These are phyloP conservation scores for Horisme vitalbata DNA, from an alignment of 2,888 invertebrate genomes.

Conservation along the genomic window DNA sequence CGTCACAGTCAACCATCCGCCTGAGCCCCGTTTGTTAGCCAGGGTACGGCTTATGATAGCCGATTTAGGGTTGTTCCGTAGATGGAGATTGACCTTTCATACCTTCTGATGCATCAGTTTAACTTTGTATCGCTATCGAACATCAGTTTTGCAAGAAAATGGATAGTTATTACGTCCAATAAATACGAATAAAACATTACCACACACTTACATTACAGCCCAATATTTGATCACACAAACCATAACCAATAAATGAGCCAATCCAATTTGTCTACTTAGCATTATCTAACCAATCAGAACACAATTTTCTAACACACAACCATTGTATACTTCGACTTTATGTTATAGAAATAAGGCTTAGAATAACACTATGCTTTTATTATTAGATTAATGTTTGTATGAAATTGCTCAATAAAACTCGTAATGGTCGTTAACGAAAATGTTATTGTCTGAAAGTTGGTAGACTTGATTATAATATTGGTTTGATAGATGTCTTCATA, in stretches of 20 bases:
- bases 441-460: slow-evolving; percentile 43
- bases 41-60: no score
- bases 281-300: slow-evolving; percentile 45
- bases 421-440: slow-evolving; percentile 51
- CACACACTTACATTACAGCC: slow-evolving; percentile 26
- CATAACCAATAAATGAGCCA: slow-evolving; percentile 47
- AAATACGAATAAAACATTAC: slow-evolving; percentile 10
- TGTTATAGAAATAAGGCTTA: slow-evolving; percentile 17
- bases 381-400: slow-evolving; percentile 67
- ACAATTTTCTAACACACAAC: slow-evolving; percentile 33
- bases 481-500: slow-evolving; percentile 45
- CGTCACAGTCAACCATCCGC: no score
- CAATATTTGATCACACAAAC: slow-evolving; percentile 33
- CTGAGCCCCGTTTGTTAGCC: no score
- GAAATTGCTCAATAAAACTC: slow-evolving; percentile 64
- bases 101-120: no score
- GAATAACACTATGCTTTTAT: slow-evolving; percentile 41
- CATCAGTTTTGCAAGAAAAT: neutral
- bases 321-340: neutral
- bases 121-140: no score
- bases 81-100: no score
- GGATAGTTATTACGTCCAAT: no score
- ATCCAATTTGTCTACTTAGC: slow-evolving; percentile 49
- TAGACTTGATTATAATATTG: slow-evolving; percentile 40
- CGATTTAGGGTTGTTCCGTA: no score